phyloP scores from a whole-genome alignment of 2,797 vertebrate species.

The Eleutherodactylus coqui region DNA sequence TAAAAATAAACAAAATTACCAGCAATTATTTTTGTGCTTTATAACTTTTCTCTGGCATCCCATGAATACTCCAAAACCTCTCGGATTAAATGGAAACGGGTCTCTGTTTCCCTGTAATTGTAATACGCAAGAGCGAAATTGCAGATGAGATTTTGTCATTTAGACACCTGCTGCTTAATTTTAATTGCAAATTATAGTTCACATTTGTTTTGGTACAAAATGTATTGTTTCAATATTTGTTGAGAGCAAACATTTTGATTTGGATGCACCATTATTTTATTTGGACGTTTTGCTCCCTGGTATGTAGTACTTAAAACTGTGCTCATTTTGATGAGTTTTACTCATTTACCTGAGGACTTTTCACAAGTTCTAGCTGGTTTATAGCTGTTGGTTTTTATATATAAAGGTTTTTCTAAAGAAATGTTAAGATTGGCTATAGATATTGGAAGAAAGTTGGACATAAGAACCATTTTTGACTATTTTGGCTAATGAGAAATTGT shows the following conservation, averaged over 20 bases:
- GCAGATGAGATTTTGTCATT: constrained; percentile 17
- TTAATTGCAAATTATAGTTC: constrained; percentile 20
- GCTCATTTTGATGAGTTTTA: neutral
- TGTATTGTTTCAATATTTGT: constrained; percentile 18
- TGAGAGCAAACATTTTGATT: neutral
- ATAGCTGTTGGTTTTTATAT: neutral
- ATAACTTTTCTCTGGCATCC: neutral
- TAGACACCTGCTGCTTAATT: constrained; percentile 28
- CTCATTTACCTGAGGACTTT: neutral
- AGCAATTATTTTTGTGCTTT: neutral
- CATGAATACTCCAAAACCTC: neutral
- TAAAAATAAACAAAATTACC: neutral
- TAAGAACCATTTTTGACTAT: too few relatives aligned
- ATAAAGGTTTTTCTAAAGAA: neutral
- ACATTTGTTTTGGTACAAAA: constrained; percentile 1
- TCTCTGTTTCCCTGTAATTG: neutral
- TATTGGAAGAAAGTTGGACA: neutral
- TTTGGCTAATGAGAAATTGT: too few relatives aligned
- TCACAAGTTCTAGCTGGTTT: neutral
- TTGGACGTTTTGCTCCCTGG: neutral
- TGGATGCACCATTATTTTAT: neutral
- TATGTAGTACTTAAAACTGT: neutral
- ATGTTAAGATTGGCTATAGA: neutral
- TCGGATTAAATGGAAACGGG: neutral
- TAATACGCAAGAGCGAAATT: neutral